Evolutionary conservation across 2,113 vertebrate genomes (phyloP).

Genomic region (Pseudorhombus dupliciocellatus): DNA sequence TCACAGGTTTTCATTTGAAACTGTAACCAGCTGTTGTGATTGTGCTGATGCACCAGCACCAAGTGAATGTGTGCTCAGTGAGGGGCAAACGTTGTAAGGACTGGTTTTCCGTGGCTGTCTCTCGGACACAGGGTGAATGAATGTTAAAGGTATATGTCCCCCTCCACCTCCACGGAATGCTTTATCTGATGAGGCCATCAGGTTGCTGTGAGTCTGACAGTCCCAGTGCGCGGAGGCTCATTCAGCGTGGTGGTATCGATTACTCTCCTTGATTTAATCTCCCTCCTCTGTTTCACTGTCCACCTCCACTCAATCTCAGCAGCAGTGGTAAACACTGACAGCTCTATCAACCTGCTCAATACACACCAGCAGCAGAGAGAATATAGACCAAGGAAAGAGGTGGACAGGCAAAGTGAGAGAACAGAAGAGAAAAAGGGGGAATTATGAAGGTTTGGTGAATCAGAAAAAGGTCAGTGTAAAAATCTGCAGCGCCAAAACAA

Average conservation of each 20-base stretch:
- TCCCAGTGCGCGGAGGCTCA: conserved; percentile 55
- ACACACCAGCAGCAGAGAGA: conserved; percentile 10
- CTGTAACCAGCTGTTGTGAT: too few relatives aligned
- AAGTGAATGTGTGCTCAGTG: too few relatives aligned
- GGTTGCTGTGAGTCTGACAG: conserved; percentile 52
- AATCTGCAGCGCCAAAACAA: conserved; percentile 16
- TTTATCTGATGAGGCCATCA: conserved; percentile 64
- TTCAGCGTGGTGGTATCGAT: conserved; percentile 68
- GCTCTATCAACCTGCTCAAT: conserved; percentile 64
- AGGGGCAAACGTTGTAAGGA: neutral
- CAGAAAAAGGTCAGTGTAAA: conserved; percentile 8
- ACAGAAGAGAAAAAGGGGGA: neutral
- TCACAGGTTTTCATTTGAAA: too few relatives aligned
- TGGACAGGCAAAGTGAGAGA: neutral
- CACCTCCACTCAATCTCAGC: conserved; percentile 54
- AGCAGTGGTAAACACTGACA: conserved; percentile 57
- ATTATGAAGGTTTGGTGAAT: conserved; percentile 11
- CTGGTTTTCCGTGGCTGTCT: neutral
- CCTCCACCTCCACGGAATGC: conserved; percentile 19
- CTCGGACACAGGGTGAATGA: conserved; percentile 9
- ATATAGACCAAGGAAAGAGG: neutral
- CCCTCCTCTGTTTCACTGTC: conserved; percentile 61
- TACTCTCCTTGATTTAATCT: conserved; percentile 71
- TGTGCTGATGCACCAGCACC: too few relatives aligned
- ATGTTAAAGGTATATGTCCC: conserved; percentile 18